Evolutionary conservation across 1,140 invertebrate species (phyloP), one percentile per base, ranked within the genome.

Genomic region (Micrasema longulum): DNA sequence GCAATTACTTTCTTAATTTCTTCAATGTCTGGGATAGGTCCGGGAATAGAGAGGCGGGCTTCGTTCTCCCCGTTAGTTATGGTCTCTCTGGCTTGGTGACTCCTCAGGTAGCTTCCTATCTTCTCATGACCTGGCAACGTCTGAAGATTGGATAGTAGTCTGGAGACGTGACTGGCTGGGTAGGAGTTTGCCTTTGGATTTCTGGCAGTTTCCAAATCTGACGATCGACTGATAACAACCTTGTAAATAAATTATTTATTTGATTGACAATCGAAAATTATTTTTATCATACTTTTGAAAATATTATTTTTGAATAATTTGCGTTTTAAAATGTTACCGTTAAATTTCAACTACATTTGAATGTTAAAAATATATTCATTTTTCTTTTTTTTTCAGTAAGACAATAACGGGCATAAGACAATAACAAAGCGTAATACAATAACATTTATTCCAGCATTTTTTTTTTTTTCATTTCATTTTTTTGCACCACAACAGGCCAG

Each of bases 1-100:
- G 9, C 10, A 41, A 60, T 38, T 1, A 60, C 38, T 35, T 60
- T 60, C 36, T n/a, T 38, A 6, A 60, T 60, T 2, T 60, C 35
- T 18, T 60, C 55, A 18, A 38, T 10, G 7, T 41, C 20, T 10
- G 55, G 55, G 9, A 60, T n/a, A n/a, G n/a, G 35, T 41, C 35
- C 36, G 4, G 55, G 55, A 41, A 60, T 60, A 18, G 35, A 22
- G 1, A 18, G 20, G 31, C 16, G 7, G 18, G 14, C 55, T 20
- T 11, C 12, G 1, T 43, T n/a, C 35, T 60, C 16, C 55, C 20
- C 11, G 36, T 1, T 14, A 60, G n/a, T 41, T 4, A 36, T 20
- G 55, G 14, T 1, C 1, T 38, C 16, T 14, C 16, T 22, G 16
- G 47, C 16, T 7, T 16, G 47, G 20, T n/a, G 43, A 45, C n/a